Conservation (phyloP, 2,888 invertebrate genomes). For the Therioaphis trifolii region DNA sequence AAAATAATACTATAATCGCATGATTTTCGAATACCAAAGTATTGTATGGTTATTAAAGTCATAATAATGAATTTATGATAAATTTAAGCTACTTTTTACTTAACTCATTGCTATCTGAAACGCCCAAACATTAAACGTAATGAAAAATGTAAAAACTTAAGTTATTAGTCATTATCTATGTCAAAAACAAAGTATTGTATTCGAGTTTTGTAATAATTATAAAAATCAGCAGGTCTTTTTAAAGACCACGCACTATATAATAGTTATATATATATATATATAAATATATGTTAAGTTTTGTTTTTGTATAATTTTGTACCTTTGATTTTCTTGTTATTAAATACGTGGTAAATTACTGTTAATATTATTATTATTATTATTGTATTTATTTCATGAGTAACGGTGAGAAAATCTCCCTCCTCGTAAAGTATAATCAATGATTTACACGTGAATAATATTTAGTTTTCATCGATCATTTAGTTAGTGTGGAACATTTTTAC, state of each 20-base stretch:
- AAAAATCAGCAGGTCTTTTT: neutral
- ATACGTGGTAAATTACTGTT: neutral
- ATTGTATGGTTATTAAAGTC: constrained; percentile 13
- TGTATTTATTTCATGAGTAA: neutral
- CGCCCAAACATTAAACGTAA: constrained; percentile 42
- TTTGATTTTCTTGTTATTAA: neutral
- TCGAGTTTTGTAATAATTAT: constrained; percentile 10
- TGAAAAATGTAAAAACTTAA: constrained; percentile 35
- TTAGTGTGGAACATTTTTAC: neutral
- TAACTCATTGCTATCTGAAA: constrained; percentile 11
- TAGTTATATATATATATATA: too few relatives aligned
- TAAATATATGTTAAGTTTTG: constrained; percentile 4
- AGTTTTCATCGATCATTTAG: constrained; percentile 6
- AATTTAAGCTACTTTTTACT: neutral
- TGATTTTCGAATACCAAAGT: constrained; percentile 27
- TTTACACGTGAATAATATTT: neutral
- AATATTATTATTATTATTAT: neutral
- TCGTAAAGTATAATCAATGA: neutral
- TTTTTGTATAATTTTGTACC: constrained; percentile 19
- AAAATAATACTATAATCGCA: neutral
- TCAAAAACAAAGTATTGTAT: constrained; percentile 10
- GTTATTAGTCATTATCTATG: neutral
- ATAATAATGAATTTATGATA: constrained; percentile 34
- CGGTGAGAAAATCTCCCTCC: neutral
- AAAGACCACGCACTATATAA: neutral